These are phyloP conservation scores for Phataginus tricuspis DNA, from an alignment of 2,797 vertebrate genomes.

Conservation along the genomic window DNA sequence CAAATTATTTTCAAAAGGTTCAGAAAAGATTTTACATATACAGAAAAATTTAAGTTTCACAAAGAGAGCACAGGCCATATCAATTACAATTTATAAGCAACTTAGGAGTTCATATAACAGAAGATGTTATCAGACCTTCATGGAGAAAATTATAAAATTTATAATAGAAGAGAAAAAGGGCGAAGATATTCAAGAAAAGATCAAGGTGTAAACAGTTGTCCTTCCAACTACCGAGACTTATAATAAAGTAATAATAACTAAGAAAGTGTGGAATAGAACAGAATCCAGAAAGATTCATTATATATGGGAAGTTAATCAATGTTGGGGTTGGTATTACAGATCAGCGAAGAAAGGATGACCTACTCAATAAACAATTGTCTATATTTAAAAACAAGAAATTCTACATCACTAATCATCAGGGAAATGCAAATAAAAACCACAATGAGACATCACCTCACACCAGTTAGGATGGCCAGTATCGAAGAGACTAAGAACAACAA, in stretches of 20 bases:
- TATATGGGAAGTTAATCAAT: neutral
- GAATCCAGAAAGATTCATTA: slow-evolving; percentile 11
- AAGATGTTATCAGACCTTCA: neutral
- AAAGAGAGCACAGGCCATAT: neutral
- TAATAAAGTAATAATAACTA: neutral
- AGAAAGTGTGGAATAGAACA: neutral
- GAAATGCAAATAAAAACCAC: too few species aligned
- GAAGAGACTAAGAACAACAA: too few species aligned
- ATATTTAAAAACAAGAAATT: neutral
- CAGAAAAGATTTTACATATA: neutral
- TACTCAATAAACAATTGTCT: neutral
- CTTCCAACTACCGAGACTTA: neutral
- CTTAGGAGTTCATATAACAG: neutral
- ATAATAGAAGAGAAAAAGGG: neutral
- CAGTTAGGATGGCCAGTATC: too few species aligned
- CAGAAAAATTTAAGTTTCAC: slow-evolving; percentile 12
- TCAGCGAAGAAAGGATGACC: neutral
- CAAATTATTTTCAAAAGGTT: neutral
- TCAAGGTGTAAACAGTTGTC: neutral
- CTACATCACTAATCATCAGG: too few species aligned
- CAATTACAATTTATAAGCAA: neutral
- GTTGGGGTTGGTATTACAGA: neutral
- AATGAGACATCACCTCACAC: too few species aligned
- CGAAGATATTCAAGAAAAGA: neutral
- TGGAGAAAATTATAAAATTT: slow-evolving; percentile 14